A percentile compares a stretch with the other conserved stretches of the same genome.
Evolutionary conservation across 2,888 invertebrate genomes (phyloP).

Genomic region (Crematogaster levior): DNA sequence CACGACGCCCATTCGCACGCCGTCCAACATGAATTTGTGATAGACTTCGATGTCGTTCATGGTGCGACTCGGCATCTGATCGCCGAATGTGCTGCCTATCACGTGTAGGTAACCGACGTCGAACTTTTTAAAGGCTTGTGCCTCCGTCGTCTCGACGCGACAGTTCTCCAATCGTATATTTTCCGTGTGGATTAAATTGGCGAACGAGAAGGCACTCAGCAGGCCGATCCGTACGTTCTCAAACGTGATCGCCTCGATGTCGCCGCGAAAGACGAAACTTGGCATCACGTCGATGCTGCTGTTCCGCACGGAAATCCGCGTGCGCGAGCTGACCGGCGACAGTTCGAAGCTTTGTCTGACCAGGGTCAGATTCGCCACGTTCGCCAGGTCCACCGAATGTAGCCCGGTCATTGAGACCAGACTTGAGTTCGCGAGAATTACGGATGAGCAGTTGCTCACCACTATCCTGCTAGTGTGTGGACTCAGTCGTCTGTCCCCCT

Average conservation of each 20-base stretch:
- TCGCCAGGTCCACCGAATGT: slow-evolving; percentile 88
- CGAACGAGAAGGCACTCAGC: slow-evolving; percentile 91
- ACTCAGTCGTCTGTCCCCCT: slow-evolving; percentile 87
- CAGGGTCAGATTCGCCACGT: slow-evolving; percentile 89
- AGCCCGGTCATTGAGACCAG: slow-evolving; percentile 88
- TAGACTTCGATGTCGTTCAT: slow-evolving; percentile 91
- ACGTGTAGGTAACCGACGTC: slow-evolving; percentile 89
- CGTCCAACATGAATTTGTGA: slow-evolving; percentile 89
- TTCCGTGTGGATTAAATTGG: slow-evolving; percentile 89
- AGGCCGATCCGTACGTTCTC: slow-evolving; percentile 88
- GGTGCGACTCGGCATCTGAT: slow-evolving; percentile 89
- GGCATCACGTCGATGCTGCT: slow-evolving; percentile 85
- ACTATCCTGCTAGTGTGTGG: slow-evolving; percentile 88
- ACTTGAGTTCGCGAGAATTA: slow-evolving; percentile 83
- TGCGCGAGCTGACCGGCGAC: slow-evolving; percentile 74
- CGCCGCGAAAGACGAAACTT: slow-evolving; percentile 89
- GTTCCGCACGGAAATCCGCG: slow-evolving; percentile 85
- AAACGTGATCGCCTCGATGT: slow-evolving; percentile 90
- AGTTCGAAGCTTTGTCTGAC: slow-evolving; percentile 84
- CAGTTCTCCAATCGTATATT: slow-evolving; percentile 89
- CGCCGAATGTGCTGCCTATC: slow-evolving; percentile 88
- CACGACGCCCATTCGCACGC: slow-evolving; percentile 89
- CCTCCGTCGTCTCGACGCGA: slow-evolving; percentile 88
- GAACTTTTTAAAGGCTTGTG: slow-evolving; percentile 93
- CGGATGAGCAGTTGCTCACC: slow-evolving; percentile 88